These are phyloP conservation scores for Zingel zingel DNA, from an alignment of 2,113 vertebrate genomes.

Conservation along the genomic window DNA sequence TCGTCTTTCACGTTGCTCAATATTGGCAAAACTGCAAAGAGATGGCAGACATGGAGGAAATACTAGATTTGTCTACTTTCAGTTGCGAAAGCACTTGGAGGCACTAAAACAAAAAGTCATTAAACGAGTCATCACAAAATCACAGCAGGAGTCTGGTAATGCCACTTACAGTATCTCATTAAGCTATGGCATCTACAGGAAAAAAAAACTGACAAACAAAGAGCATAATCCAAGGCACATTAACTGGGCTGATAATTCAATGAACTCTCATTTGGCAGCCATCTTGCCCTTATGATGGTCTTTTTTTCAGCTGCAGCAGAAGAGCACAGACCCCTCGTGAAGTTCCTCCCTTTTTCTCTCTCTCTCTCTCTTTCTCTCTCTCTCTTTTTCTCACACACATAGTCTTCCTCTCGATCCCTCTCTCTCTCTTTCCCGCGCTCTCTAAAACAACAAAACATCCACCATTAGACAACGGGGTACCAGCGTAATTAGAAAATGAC, in stretches of 20 bases:
- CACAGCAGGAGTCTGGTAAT: constrained; percentile 83
- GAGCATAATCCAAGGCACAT: constrained; percentile 83
- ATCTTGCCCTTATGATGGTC: constrained; percentile 81
- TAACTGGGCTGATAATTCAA: constrained; percentile 85
- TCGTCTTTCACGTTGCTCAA: constrained; percentile 23
- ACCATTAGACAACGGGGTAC: constrained; percentile 99
- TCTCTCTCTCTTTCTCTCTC: neutral
- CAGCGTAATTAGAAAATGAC: constrained; percentile 99
- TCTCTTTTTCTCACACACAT: neutral
- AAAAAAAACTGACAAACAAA: constrained; percentile 81
- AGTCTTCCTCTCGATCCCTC: neutral
- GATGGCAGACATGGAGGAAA: constrained; percentile 16
- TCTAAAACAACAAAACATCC: constrained; percentile 98
- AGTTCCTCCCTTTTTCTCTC: constrained; percentile 40
- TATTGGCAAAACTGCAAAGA: constrained; percentile 52
- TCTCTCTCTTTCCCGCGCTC: constrained; percentile 47
- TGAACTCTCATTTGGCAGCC: constrained; percentile 84
- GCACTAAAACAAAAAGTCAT: constrained; percentile 84
- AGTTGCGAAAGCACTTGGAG: constrained; percentile 73
- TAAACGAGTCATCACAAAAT: constrained; percentile 84
- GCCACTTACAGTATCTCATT: constrained; percentile 85
- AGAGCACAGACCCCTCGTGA: constrained; percentile 71
- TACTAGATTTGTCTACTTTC: constrained; percentile 59
- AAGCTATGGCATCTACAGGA: constrained; percentile 82
- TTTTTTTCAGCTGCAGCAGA: constrained; percentile 68